Evolutionary conservation across 2,113 vertebrate genomes (phyloP).

Genomic region (Phycodurus eques): DNA sequence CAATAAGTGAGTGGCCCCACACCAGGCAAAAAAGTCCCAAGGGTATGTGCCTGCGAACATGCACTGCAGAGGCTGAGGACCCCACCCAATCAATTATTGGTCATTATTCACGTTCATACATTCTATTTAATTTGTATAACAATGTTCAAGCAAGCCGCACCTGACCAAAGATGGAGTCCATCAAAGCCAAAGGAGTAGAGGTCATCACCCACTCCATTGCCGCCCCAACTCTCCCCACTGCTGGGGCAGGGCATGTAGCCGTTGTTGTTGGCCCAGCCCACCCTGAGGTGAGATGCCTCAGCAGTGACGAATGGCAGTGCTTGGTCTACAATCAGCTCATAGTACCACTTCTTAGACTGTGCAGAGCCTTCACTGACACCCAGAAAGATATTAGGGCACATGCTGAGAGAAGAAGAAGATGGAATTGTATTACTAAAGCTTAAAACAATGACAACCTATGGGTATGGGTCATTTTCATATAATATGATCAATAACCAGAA

Average conservation of each 20-base stretch:
- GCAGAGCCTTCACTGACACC: slow-evolving; percentile 93
- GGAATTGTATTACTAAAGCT: background rate
- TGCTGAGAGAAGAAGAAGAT: slow-evolving; percentile 67
- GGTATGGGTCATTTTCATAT: background rate
- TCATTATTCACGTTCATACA: background rate
- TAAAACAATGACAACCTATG: background rate
- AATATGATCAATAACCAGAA: no score
- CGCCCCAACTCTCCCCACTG: slow-evolving; percentile 91
- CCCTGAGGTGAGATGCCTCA: slow-evolving; percentile 88
- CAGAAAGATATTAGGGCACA: slow-evolving; percentile 93
- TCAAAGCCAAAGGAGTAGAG: slow-evolving; percentile 94
- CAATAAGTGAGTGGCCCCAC: no score
- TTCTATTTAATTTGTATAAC: background rate
- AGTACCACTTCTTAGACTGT: slow-evolving; percentile 97
- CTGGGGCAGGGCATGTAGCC: slow-evolving; percentile 89
- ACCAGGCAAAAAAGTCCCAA: no score
- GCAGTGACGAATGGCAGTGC: slow-evolving; percentile 86
- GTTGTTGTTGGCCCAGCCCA: slow-evolving; percentile 93
- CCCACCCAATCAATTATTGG: no score
- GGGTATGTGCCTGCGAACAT: no score
- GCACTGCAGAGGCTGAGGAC: no score
- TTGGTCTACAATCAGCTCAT: slow-evolving; percentile 92
- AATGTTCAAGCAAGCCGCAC: slow-evolving; percentile 58
- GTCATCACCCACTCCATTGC: slow-evolving; percentile 92
- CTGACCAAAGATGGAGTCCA: slow-evolving; percentile 95